Conservation (phyloP, 2,888 invertebrate genomes). For the Sinelater perroti region DNA sequence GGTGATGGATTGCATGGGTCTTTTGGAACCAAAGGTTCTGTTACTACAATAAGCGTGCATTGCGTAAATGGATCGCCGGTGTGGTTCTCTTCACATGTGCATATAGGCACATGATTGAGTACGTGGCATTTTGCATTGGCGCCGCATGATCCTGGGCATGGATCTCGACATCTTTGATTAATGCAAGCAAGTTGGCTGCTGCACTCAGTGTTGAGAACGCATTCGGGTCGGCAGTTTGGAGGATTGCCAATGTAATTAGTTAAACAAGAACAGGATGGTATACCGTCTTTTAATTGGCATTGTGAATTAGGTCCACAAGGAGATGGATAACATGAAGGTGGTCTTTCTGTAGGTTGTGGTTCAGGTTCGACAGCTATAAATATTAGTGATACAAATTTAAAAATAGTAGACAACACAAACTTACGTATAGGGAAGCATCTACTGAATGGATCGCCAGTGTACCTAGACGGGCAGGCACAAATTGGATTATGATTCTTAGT, state of each 20-base stretch:
- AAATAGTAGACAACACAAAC: slow-evolving; percentile 49
- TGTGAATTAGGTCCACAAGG: slow-evolving; percentile 87
- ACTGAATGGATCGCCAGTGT: slow-evolving; percentile 86
- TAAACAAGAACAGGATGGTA: slow-evolving; percentile 81
- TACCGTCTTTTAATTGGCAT: slow-evolving; percentile 77
- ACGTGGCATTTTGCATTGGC: slow-evolving; percentile 81
- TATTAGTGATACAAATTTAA: background rate
- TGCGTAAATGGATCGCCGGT: slow-evolving; percentile 85
- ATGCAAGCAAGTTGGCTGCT: slow-evolving; percentile 79
- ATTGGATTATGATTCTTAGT: slow-evolving; percentile 88
- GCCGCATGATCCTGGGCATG: slow-evolving; percentile 85
- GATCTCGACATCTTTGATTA: slow-evolving; percentile 81
- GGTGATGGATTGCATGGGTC: slow-evolving; percentile 77
- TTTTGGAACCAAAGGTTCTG: slow-evolving; percentile 56
- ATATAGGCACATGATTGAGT: slow-evolving; percentile 82
- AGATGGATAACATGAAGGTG: slow-evolving; percentile 81
- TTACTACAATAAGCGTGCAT: slow-evolving; percentile 67
- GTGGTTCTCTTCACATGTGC: slow-evolving; percentile 77
- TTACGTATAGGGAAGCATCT: slow-evolving; percentile 77
- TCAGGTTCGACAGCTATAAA: slow-evolving; percentile 48
- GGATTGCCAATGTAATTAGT: slow-evolving; percentile 82
- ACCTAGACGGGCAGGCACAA: slow-evolving; percentile 85
- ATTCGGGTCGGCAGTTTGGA: slow-evolving; percentile 82
- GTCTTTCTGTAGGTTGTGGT: slow-evolving; percentile 66
- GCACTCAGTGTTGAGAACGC: slow-evolving; percentile 81